Conservation (phyloP, 2,888 invertebrate species). For the Drosophila flavopinicola region DNA sequence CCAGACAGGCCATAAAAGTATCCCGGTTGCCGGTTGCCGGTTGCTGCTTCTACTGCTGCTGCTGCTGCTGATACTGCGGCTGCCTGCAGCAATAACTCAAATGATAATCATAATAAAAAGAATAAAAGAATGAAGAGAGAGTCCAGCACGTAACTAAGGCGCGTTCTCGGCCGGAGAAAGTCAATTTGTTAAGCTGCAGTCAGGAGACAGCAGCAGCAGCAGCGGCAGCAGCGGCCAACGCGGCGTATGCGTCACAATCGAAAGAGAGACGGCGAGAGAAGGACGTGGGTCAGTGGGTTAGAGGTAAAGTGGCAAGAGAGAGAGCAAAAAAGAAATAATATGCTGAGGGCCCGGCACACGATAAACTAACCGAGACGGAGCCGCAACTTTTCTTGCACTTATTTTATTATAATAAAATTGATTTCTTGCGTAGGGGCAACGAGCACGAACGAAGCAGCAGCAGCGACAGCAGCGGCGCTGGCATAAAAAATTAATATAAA, state of each 20-base stretch:
- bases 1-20: conserved; percentile 64
- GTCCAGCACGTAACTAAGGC: conserved; percentile 60
- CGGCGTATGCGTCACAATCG: conserved; percentile 29
- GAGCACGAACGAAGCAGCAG: conserved; percentile 30
- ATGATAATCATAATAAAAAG: conserved; percentile 75
- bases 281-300: conserved; percentile 13
- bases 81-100: conserved; percentile 78
- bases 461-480: conserved; percentile 50
- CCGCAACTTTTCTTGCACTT: conserved; percentile 66
- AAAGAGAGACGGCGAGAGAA: conserved; percentile 18
- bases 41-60: no score
- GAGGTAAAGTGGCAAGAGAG: conserved; percentile 55
- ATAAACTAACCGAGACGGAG: conserved; percentile 57
- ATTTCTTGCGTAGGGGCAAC: conserved; percentile 55
- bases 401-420: conserved; percentile 79
- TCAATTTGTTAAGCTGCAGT: conserved; percentile 78
- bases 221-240: conserved; percentile 21
- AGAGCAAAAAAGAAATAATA: conserved; percentile 50
- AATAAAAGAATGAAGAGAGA: conserved; percentile 37
- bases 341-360: conserved; percentile 56
- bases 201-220: conserved; percentile 26
- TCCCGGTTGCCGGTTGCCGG: no score
- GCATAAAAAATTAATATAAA: conserved; percentile 77
- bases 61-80: conserved; percentile 46
- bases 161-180: conserved; percentile 69